phyloP scores from a whole-genome alignment of 2,113 vertebrate species.

The Phainopepla nitens region DNA sequence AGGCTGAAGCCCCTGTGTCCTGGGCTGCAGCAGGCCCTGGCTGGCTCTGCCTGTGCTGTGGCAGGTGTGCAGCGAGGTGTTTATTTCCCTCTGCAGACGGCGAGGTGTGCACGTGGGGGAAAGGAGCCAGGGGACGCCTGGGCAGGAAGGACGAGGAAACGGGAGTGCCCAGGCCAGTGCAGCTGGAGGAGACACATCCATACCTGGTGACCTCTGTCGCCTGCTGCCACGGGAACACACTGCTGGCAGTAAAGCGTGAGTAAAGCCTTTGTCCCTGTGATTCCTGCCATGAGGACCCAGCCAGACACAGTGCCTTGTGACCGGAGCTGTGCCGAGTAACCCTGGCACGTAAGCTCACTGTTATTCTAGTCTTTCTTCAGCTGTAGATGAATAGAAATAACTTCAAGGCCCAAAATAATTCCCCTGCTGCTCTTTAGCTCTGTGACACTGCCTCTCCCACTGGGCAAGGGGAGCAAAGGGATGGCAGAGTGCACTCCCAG shows the following conservation, averaged over 20 bases:
- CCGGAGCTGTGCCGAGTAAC: background rate
- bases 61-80: background rate
- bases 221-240: slow-evolving; percentile 97
- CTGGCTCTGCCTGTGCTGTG: background rate
- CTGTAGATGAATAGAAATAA: slow-evolving; percentile 14
- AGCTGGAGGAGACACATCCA: slow-evolving; percentile 87
- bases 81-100: slow-evolving; percentile 72
- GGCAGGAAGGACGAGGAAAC: slow-evolving; percentile 91
- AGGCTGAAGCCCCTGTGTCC: background rate
- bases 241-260: slow-evolving; percentile 94
- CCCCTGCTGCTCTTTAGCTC: background rate
- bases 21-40: background rate
- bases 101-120: slow-evolving; percentile 95
- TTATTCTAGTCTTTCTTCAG: background rate
- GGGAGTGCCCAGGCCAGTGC: slow-evolving; percentile 81
- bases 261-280: slow-evolving; percentile 23
- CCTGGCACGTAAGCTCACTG: background rate
- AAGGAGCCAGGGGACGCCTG: slow-evolving; percentile 92
- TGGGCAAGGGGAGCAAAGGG: background rate
- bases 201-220: slow-evolving; percentile 90
- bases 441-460: background rate
- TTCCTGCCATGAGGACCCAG: background rate
- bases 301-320: background rate
- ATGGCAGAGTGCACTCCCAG: background rate
- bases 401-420: background rate